phyloP scores from a whole-genome alignment of 1,140 invertebrate genomes.

The Atta texana region DNA sequence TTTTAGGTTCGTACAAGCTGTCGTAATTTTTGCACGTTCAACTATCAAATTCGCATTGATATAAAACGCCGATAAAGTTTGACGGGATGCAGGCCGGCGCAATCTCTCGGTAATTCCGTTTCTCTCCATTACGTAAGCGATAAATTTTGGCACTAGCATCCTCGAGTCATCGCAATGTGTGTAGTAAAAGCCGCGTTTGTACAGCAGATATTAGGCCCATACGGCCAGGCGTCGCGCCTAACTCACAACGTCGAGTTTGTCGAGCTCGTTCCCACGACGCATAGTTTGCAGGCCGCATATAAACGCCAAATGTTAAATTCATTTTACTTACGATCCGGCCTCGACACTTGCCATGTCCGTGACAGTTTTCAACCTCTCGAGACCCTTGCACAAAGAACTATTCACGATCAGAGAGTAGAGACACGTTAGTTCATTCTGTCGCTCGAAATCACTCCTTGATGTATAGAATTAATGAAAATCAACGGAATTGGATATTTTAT shows the following conservation, averaged over 20 bases:
- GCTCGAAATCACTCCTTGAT: constrained; percentile 22
- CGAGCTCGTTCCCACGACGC: constrained; percentile 69
- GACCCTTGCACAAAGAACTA: constrained; percentile 35
- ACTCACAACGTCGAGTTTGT: constrained; percentile 64
- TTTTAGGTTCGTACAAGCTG: constrained; percentile 16
- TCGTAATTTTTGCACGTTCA: constrained; percentile 13
- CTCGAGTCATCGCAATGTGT: constrained; percentile 3
- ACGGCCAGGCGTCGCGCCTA: constrained; percentile 53
- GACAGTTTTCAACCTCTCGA: constrained; percentile 34
- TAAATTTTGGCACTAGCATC: constrained; percentile 23
- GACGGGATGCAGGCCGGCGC: not conserved
- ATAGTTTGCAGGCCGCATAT: constrained; percentile 47
- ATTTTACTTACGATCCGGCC: constrained; percentile 71
- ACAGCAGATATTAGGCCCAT: constrained; percentile 27
- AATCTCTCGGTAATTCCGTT: constrained; percentile 6
- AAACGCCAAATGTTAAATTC: constrained; percentile 77
- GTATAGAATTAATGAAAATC: constrained; percentile 6
- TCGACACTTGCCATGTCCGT: constrained; percentile 62
- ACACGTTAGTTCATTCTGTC: not conserved
- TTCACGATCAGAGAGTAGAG: constrained; percentile 22
- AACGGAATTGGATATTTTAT: constrained; percentile 4
- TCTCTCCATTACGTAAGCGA: constrained; percentile 21
- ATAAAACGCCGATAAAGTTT: constrained; percentile 8
- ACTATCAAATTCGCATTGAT: constrained; percentile 29
- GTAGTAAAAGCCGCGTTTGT: constrained; percentile 3